Percentiles rank a stretch among this genome's conserved stretches.
phyloP scores from a whole-genome alignment of 2,113 vertebrate genomes.

The Pungitius pungitius region DNA sequence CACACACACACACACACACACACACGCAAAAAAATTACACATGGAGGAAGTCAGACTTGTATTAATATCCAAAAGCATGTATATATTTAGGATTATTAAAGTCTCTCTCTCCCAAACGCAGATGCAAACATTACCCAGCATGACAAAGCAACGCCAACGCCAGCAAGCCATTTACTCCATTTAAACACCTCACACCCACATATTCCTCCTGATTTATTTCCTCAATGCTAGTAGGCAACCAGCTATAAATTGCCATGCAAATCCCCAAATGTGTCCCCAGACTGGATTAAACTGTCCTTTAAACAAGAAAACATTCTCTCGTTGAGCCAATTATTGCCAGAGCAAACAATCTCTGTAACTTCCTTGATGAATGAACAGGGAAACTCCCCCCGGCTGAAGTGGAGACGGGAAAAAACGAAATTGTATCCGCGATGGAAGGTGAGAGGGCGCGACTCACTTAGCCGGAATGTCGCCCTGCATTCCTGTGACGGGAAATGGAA shows the following conservation, averaged over 20 bases:
- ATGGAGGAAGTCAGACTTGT: not conserved
- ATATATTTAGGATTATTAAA: too few relatives aligned
- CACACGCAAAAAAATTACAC: not conserved
- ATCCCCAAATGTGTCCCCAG: not conserved
- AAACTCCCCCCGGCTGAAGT: slow-evolving; percentile 46
- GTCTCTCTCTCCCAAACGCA: not conserved
- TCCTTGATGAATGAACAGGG: slow-evolving; percentile 47
- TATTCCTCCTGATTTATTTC: slow-evolving; percentile 19
- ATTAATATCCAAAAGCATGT: too few relatives aligned
- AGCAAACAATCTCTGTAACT: slow-evolving; percentile 36
- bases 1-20: slow-evolving; percentile 5
- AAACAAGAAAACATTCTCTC: slow-evolving; percentile 20
- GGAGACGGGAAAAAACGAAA: slow-evolving; percentile 58
- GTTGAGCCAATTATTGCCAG: slow-evolving; percentile 35
- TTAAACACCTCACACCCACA: slow-evolving; percentile 26
- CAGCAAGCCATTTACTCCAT: slow-evolving; percentile 38
- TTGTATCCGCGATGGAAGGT: slow-evolving; percentile 68
- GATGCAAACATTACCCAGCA: slow-evolving; percentile 37
- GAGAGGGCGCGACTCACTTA: slow-evolving; percentile 62
- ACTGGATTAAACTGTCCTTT: not conserved
- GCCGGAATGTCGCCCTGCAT: slow-evolving; percentile 62
- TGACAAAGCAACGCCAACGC: slow-evolving; percentile 54
- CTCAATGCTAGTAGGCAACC: not conserved
- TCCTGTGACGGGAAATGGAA: slow-evolving; percentile 67
- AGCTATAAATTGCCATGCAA: not conserved